Percentiles rank a stretch among this genome's conserved stretches.
These are phyloP conservation scores for Ceratotherium simum DNA, from an alignment of 2,113 vertebrate species.

Conservation along the genomic window DNA sequence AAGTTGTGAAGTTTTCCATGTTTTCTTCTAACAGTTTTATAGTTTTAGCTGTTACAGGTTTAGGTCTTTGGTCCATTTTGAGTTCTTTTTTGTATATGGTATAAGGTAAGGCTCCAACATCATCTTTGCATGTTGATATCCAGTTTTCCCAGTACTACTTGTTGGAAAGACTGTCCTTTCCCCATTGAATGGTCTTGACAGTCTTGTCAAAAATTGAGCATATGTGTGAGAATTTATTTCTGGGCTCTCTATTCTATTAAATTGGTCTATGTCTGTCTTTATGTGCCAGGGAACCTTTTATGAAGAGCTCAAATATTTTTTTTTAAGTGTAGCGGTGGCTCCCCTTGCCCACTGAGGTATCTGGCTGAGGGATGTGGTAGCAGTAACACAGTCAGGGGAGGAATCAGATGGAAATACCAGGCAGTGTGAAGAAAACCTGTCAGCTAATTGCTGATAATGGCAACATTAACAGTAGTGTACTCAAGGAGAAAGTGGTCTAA, in stretches of 20 bases:
- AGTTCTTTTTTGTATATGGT: background rate
- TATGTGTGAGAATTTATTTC: background rate
- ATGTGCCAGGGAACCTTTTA: background rate
- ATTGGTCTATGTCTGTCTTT: background rate
- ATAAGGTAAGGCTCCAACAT: background rate
- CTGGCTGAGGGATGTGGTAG: background rate
- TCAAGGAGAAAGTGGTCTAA: conserved; percentile 2
- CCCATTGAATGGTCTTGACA: background rate
- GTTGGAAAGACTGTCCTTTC: background rate
- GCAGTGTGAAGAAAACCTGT: conserved; percentile 10
- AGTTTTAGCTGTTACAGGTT: background rate
- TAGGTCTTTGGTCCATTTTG: background rate
- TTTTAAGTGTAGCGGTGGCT: background rate
- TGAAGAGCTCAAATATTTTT: background rate
- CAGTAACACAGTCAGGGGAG: background rate
- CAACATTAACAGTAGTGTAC: background rate
- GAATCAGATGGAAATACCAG: background rate
- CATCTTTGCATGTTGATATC: background rate
- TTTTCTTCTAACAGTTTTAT: background rate
- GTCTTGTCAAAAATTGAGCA: background rate
- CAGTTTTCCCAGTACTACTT: background rate
- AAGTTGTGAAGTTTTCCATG: background rate
- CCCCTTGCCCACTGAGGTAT: background rate
- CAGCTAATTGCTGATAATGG: background rate
- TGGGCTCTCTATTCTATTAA: background rate